These are phyloP conservation scores for Cygnus atratus DNA, from an alignment of 2,113 vertebrate genomes.

Conservation along the genomic window DNA sequence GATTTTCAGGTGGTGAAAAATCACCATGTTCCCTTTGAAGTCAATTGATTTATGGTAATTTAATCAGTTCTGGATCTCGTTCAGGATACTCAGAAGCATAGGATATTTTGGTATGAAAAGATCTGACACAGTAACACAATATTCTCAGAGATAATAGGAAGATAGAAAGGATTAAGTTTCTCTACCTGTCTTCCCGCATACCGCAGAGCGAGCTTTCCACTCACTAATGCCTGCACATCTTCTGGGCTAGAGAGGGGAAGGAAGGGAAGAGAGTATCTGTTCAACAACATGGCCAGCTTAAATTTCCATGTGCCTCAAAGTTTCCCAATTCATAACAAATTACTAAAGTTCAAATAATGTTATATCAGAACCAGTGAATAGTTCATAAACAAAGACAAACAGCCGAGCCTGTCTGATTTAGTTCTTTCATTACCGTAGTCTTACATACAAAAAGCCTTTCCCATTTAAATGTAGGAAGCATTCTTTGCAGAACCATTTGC, in stretches of 20 bases:
- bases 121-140: background rate
- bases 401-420: background rate
- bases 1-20: background rate
- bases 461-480: background rate
- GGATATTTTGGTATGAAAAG: background rate
- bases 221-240: slow-evolving; percentile 94
- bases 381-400: background rate
- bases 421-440: background rate
- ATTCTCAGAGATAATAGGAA: background rate
- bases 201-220: slow-evolving; percentile 93
- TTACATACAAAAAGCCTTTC: background rate
- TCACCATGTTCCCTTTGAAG: background rate
- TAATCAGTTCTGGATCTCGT: background rate
- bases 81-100: background rate
- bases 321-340: background rate
- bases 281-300: background rate
- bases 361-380: background rate
- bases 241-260: slow-evolving; percentile 83
- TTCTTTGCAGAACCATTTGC: background rate
- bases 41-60: background rate
- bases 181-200: slow-evolving; percentile 92
- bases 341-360: background rate
- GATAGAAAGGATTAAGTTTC: background rate
- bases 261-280: background rate
- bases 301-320: background rate